Percentiles rank a stretch among this genome's conserved stretches.
phyloP scores from a whole-genome alignment of 2,888 invertebrate genomes.

The Caenorhabditis japonica region DNA sequence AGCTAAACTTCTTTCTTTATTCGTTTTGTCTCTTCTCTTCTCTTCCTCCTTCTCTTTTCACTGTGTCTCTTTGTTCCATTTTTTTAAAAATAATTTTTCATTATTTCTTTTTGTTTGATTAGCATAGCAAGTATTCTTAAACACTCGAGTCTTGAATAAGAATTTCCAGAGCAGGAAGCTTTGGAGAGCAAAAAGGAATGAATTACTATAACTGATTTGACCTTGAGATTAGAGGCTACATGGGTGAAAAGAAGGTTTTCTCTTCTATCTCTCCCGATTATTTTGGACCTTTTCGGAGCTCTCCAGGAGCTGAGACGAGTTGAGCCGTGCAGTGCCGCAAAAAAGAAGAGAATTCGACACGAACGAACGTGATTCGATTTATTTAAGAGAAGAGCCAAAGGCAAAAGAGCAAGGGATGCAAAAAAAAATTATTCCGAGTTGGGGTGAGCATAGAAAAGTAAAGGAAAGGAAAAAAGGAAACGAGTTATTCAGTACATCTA shows the following conservation, averaged over 20 bases:
- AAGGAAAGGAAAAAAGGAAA: not conserved
- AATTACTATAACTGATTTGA: no score
- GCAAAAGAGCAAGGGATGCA: not conserved
- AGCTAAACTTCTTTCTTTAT: slow-evolving; percentile 41
- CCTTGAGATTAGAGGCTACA: no score
- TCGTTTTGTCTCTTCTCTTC: slow-evolving; percentile 12
- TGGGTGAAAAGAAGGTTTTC: no score
- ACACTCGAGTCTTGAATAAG: no score
- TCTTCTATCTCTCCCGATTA: no score
- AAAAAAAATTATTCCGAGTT: slow-evolving; percentile 3
- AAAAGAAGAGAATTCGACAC: slow-evolving; percentile 6
- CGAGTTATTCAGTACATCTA: slow-evolving; percentile 19
- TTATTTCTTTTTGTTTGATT: no score
- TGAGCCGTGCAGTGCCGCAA: not conserved
- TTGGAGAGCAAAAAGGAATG: no score
- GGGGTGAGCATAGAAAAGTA: not conserved
- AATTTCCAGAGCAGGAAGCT: no score
- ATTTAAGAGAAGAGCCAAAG: slow-evolving; percentile 28
- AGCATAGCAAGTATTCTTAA: no score
- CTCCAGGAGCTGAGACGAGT: no score
- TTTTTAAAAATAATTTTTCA: slow-evolving; percentile 21
- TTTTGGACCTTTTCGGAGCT: no score
- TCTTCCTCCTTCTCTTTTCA: slow-evolving; percentile 18
- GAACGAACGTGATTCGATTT: slow-evolving; percentile 42
- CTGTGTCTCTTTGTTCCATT: no score